These are phyloP conservation scores for Drosophila yakuba DNA, from an alignment of 1,140 invertebrate genomes.

Conservation along the genomic window DNA sequence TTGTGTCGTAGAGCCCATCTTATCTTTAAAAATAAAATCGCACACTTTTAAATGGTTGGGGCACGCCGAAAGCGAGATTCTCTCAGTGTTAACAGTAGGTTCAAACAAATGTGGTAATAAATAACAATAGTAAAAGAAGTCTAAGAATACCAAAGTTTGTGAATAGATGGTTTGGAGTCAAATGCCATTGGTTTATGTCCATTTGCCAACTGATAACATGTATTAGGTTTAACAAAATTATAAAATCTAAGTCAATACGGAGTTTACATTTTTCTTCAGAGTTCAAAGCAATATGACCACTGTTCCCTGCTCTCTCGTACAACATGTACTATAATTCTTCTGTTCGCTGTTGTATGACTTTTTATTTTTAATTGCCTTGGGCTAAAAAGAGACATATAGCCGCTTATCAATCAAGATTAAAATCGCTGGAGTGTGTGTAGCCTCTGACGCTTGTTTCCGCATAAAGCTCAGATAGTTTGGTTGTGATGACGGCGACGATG, in stretches of 20 bases:
- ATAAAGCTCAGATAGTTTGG: slow-evolving; percentile 12
- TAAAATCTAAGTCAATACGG: neutral
- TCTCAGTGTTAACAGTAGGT: slow-evolving; percentile 24
- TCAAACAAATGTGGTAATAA: neutral
- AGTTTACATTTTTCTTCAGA: neutral
- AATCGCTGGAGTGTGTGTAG: slow-evolving; percentile 40
- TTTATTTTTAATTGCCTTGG: slow-evolving; percentile 61
- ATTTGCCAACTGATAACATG: neutral
- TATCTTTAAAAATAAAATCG: slow-evolving; percentile 40
- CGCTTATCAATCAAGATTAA: slow-evolving; percentile 56
- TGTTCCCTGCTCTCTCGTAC: slow-evolving; percentile 4
- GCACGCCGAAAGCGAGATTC: slow-evolving; percentile 10
- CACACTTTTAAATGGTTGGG: slow-evolving; percentile 28
- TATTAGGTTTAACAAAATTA: neutral
- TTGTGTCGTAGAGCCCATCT: slow-evolving; percentile 32
- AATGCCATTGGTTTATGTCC: too few species aligned
- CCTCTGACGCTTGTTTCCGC: slow-evolving; percentile 56
- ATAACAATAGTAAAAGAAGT: too few species aligned
- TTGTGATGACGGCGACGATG: slow-evolving; percentile 22
- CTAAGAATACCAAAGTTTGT: too few species aligned
- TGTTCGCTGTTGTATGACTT: slow-evolving; percentile 15
- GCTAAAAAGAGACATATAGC: slow-evolving; percentile 33
- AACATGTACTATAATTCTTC: too few species aligned
- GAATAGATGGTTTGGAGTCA: neutral
- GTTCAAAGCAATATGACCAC: slow-evolving; percentile 1